Evolutionary conservation across 2,113 vertebrate species (phyloP), one percentile per base, ranked within the genome.

Genomic region (Serilophus lunatus): DNA sequence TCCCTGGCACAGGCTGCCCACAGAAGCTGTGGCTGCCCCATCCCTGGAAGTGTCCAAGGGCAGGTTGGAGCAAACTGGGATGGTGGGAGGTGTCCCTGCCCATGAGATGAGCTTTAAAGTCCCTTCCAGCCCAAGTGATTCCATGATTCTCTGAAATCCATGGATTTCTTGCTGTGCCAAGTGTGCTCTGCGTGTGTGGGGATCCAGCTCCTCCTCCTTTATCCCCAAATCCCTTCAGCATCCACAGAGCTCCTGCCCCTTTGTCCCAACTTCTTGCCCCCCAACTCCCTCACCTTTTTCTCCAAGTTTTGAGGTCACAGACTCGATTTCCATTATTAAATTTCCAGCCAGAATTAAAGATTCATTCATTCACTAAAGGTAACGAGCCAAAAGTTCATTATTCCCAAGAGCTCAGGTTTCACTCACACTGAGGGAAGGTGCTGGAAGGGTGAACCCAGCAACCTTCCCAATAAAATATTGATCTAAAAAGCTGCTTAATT

Each of bases 101-200:
- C 29, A 4, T 18, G 57, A 29, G 60, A 61, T 28, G 60, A 28
- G 25, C 25, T 40, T 29, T 40, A 13, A 40, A 8, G 18, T 19
- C 60, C 36, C 26, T 63, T 40, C 36, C 60, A 40, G 18, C 36
- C 60, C 38, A 20, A 40, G 22, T 28, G 18, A 31, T 42, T 42
- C 38, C 61, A 5, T 19, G 18, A 42, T 31, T 42, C 38, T 29
- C 38, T 29, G 26, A 20, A 31, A 63, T 42, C 38, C 18, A 18
- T 18, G 38, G 28, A 42, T 63, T 42, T 42, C 61, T 13, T 40
- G 36, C 18, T 40, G 19, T 5, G 33, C 35, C 28, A 6, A 40
- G 2, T 6, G 3, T n/a, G 31, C 5, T 9, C 31, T n/a, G n/a
- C 0, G 1, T 3, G 13, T 6, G 6, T 7, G 49, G 33, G 29